Conservation (phyloP, 2,888 invertebrate species). For the Drosophila merina region DNA sequence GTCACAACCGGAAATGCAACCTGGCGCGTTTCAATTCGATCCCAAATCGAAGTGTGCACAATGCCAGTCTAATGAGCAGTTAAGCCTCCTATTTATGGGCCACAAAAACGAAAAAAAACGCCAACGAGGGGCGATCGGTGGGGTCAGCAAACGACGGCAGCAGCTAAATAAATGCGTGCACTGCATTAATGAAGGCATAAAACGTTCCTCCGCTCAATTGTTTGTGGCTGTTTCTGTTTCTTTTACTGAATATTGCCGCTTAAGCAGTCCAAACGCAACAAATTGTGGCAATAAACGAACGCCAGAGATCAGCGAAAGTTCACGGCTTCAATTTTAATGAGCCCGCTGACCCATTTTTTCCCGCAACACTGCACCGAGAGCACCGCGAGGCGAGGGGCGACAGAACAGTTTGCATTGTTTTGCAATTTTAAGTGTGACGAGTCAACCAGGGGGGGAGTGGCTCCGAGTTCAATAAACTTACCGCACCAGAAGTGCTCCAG, state of each 20-base stretch:
- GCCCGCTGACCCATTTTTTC: slow-evolving; percentile 62
- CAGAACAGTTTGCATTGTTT: slow-evolving; percentile 54
- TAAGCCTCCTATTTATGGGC: slow-evolving; percentile 64
- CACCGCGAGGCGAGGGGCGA: slow-evolving; percentile 3
- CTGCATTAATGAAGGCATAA: slow-evolving; percentile 61
- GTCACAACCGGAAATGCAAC: slow-evolving; percentile 77
- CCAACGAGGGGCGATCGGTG: neutral
- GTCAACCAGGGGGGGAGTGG: neutral
- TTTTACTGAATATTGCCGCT: slow-evolving; percentile 37
- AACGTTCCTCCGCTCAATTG: neutral
- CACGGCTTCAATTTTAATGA: slow-evolving; percentile 52
- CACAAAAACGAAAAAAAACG: slow-evolving; percentile 1
- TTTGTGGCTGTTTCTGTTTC: no score
- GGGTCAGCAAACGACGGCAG: slow-evolving; percentile 32
- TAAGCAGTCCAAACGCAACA: slow-evolving; percentile 50
- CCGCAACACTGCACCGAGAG: neutral
- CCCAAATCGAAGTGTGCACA: slow-evolving; percentile 51
- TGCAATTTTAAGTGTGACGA: slow-evolving; percentile 40
- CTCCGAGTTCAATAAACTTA: slow-evolving; percentile 66
- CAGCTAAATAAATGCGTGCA: slow-evolving; percentile 55
- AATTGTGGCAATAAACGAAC: slow-evolving; percentile 55
- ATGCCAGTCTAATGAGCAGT: slow-evolving; percentile 69
- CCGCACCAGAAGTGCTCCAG: slow-evolving; percentile 39
- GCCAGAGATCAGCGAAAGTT: slow-evolving; percentile 59
- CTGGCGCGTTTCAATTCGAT: slow-evolving; percentile 67